These are phyloP conservation scores for Gymnoscelis rufifasciata DNA, from an alignment of 2,888 invertebrate genomes.

Conservation along the genomic window DNA sequence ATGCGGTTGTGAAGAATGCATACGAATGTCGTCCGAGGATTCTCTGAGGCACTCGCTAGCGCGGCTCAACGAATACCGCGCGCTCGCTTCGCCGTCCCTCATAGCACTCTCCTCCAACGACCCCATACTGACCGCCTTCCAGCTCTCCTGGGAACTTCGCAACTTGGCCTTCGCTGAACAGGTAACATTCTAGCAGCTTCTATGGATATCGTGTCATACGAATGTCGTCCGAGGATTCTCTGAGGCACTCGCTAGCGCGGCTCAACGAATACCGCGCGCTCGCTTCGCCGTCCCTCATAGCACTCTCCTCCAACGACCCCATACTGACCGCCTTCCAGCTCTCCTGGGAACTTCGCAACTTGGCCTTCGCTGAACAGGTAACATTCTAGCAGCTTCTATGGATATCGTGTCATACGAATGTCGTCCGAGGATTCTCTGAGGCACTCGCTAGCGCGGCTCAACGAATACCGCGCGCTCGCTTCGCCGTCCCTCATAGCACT, in stretches of 20 bases:
- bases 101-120: conserved; percentile 95
- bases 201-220: too few species aligned
- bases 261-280: conserved; percentile 44
- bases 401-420: too few species aligned
- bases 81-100: conserved; percentile 94
- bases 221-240: too few species aligned
- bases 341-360: conserved; percentile 93
- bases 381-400: too few species aligned
- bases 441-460: too few species aligned
- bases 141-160: conserved; percentile 95
- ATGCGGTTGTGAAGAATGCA: conserved; percentile 94
- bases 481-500: conserved; percentile 73
- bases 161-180: conserved; percentile 90
- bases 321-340: conserved; percentile 95
- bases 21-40: conserved; percentile 85
- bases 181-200: conserved; percentile 32
- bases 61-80: conserved; percentile 94
- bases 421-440: too few species aligned
- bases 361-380: conserved; percentile 46
- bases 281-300: conserved; percentile 41
- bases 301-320: conserved; percentile 94
- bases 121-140: conserved; percentile 95
- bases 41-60: conserved; percentile 90
- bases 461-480: conserved; percentile 44
- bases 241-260: too few species aligned